phyloP scores from a whole-genome alignment of 2,797 vertebrate genomes.

The Remorina albescens region DNA sequence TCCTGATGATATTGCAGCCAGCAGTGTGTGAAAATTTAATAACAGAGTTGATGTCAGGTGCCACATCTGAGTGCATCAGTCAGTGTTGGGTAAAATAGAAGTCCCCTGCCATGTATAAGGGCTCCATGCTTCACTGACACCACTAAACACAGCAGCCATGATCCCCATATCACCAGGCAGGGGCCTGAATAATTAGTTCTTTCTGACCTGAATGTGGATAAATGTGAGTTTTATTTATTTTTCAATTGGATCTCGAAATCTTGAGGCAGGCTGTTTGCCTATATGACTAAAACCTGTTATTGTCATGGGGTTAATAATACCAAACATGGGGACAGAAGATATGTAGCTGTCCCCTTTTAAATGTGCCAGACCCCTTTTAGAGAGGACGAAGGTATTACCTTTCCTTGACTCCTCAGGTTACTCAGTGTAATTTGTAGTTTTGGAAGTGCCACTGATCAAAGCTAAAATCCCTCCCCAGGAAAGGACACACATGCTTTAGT shows the following conservation, averaged over 20 bases:
- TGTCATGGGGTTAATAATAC: conserved; percentile 10
- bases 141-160: conserved; percentile 17
- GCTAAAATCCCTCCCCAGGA: conserved; percentile 19
- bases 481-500: neutral
- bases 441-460: conserved; percentile 40
- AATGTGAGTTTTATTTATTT: conserved; percentile 1
- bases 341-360: too few relatives aligned
- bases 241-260: neutral
- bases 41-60: conserved; percentile 61
- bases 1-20: conserved; percentile 70
- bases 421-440: conserved; percentile 37
- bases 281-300: conserved; percentile 7
- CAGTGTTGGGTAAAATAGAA: conserved; percentile 15
- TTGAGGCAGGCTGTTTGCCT: neutral
- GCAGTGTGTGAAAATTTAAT: conserved; percentile 78
- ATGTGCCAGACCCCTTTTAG: neutral
- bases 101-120: conserved; percentile 45
- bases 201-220: neutral
- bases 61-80: conserved; percentile 48
- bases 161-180: conserved; percentile 24
- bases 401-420: conserved; percentile 19
- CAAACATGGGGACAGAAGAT: conserved; percentile 2
- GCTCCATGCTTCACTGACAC: conserved; percentile 35
- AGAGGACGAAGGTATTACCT: conserved; percentile 6
- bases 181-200: neutral